phyloP scores from a whole-genome alignment of 2,888 invertebrate species.

The Mechanitis mazaeus region DNA sequence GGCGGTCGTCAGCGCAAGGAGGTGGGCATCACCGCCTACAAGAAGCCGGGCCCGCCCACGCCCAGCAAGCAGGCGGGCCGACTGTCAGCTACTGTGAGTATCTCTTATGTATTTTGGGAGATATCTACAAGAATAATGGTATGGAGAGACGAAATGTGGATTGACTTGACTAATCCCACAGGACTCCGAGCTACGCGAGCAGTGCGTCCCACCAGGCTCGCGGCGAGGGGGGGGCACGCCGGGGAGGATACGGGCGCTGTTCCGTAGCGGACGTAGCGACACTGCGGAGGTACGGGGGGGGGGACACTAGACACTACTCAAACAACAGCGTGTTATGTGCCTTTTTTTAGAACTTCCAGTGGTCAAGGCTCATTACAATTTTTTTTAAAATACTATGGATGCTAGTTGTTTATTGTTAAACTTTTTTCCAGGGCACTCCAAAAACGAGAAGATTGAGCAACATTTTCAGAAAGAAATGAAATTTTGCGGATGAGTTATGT shows the following conservation, averaged over 20 bases:
- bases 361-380: too few species aligned
- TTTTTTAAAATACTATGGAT: too few species aligned
- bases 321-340: too few species aligned
- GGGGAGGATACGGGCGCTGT: conserved; percentile 78
- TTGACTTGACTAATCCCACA: conserved; percentile 34
- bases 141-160: not conserved
- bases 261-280: conserved; percentile 66
- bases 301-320: too few species aligned
- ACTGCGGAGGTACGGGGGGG: conserved; percentile 59
- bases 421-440: conserved; percentile 67
- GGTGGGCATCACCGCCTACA: conserved; percentile 84
- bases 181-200: conserved; percentile 74
- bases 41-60: conserved; percentile 90
- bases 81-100: conserved; percentile 81
- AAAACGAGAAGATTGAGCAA: conserved; percentile 67
- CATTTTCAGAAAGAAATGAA: conserved; percentile 63
- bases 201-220: conserved; percentile 58
- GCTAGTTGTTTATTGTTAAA: too few species aligned
- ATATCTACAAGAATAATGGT: too few species aligned
- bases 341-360: too few species aligned
- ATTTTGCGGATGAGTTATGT: conserved; percentile 12
- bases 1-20: conserved; percentile 70
- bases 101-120: not conserved
- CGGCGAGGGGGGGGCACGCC: conserved; percentile 74
- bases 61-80: conserved; percentile 89